phyloP scores from a whole-genome alignment of 2,888 invertebrate species.

The Atethmia centrago region DNA sequence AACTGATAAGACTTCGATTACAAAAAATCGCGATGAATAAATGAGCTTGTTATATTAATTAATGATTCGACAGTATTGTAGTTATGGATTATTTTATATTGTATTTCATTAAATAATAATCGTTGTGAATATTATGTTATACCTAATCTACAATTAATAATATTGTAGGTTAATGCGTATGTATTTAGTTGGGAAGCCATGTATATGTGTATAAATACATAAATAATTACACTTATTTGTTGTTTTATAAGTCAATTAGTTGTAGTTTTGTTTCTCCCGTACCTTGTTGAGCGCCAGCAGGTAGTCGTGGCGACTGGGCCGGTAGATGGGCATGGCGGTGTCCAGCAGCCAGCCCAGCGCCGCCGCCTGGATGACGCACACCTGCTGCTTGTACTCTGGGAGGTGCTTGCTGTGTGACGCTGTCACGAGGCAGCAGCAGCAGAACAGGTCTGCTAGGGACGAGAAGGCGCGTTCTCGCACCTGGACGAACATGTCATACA shows the following conservation, averaged over 20 bases:
- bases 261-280: neutral
- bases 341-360: constrained; percentile 97
- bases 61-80: too few relatives aligned
- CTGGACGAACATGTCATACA: constrained; percentile 52
- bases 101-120: too few relatives aligned
- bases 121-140: too few relatives aligned
- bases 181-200: too few relatives aligned
- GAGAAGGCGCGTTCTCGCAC: constrained; percentile 96
- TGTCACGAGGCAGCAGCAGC: constrained; percentile 95
- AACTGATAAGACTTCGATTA: too few relatives aligned
- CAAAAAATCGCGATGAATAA: too few relatives aligned
- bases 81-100: too few relatives aligned
- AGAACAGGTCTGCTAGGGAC: constrained; percentile 95
- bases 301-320: constrained; percentile 93
- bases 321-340: constrained; percentile 93
- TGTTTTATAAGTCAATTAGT: neutral
- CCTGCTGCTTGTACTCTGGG: constrained; percentile 82
- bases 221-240: neutral
- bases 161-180: too few relatives aligned
- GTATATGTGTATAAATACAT: too few relatives aligned
- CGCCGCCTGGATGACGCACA: constrained; percentile 94
- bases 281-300: constrained; percentile 95
- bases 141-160: too few relatives aligned
- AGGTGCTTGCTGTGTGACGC: constrained; percentile 90
- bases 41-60: too few relatives aligned